Percentiles rank a stretch among this genome's conserved stretches.
These are phyloP conservation scores for Anabas testudineus DNA, from an alignment of 2,797 vertebrate genomes.

Conservation along the genomic window DNA sequence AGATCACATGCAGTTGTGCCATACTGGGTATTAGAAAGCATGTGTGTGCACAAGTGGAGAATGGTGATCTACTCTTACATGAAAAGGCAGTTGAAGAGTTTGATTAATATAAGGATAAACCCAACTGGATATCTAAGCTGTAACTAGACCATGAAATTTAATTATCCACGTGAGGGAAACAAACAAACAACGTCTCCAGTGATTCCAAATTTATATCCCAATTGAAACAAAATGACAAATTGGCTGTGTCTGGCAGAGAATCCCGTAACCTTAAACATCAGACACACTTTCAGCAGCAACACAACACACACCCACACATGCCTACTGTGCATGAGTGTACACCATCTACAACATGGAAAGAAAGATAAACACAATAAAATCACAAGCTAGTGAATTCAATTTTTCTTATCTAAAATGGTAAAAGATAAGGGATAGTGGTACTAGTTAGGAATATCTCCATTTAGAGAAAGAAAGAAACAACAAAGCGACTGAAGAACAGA, in stretches of 20 bases:
- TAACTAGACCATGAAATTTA: conserved; percentile 58
- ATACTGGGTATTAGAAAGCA: conserved; percentile 19
- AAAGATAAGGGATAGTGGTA: background rate
- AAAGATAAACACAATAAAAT: background rate
- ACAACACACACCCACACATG: conserved; percentile 32
- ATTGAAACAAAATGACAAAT: conserved; percentile 65
- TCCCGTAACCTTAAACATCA: conserved; percentile 40
- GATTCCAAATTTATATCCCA: conserved; percentile 53
- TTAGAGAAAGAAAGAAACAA: background rate
- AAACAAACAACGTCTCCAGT: conserved; percentile 31
- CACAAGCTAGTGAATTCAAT: conserved; percentile 10
- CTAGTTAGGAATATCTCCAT: background rate
- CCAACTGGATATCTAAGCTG: conserved; percentile 40
- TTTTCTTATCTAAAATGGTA: background rate
- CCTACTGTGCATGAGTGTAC: background rate
- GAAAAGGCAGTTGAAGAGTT: conserved; percentile 33
- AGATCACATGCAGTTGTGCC: conserved; percentile 34
- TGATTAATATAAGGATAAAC: conserved; percentile 66
- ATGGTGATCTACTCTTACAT: conserved; percentile 9
- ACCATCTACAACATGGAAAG: conserved; percentile 17
- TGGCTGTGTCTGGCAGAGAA: conserved; percentile 20
- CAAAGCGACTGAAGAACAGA: conserved; percentile 42
- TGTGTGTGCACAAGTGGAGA: background rate
- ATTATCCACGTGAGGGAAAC: conserved; percentile 43
- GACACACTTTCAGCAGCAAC: conserved; percentile 30